These are phyloP conservation scores for Cephalopachus bancanus DNA, from an alignment of 2,797 vertebrate species.

Conservation along the genomic window DNA sequence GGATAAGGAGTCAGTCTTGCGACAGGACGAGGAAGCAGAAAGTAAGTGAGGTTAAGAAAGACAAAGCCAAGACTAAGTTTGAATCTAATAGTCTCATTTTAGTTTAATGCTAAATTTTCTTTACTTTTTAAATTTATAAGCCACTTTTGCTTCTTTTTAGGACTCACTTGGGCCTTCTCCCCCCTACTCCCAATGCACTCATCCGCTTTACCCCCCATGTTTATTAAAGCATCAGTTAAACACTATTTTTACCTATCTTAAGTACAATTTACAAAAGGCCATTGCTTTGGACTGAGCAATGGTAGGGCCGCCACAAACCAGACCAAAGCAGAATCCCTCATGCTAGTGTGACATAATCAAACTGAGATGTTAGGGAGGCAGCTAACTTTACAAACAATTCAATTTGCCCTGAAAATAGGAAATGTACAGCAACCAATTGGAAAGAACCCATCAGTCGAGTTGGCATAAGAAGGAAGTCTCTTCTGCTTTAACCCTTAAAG, in stretches of 20 bases:
- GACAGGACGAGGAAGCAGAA: neutral
- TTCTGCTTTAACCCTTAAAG: neutral
- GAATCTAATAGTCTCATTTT: neutral
- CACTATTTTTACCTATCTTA: neutral
- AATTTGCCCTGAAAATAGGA: neutral
- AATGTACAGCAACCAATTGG: neutral
- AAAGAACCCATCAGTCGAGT: neutral
- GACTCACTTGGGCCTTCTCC: neutral
- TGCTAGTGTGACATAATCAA: neutral
- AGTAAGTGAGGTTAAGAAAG: neutral
- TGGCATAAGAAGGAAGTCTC: neutral
- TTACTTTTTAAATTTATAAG: neutral
- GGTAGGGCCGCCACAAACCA: neutral
- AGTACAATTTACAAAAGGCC: neutral
- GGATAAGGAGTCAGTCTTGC: neutral
- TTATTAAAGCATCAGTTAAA: neutral
- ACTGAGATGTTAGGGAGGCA: neutral
- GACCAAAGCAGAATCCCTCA: neutral
- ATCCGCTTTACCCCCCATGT: neutral
- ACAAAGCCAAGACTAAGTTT: neutral
- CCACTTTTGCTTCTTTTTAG: neutral
- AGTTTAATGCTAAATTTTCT: neutral
- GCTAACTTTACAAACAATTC: neutral
- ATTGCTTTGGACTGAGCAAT: neutral
- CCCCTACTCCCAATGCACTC: no score